Evolutionary conservation across 2,113 vertebrate genomes (phyloP), one percentile per base, ranked within the genome.

Genomic region (Pluvianellus socialis): DNA sequence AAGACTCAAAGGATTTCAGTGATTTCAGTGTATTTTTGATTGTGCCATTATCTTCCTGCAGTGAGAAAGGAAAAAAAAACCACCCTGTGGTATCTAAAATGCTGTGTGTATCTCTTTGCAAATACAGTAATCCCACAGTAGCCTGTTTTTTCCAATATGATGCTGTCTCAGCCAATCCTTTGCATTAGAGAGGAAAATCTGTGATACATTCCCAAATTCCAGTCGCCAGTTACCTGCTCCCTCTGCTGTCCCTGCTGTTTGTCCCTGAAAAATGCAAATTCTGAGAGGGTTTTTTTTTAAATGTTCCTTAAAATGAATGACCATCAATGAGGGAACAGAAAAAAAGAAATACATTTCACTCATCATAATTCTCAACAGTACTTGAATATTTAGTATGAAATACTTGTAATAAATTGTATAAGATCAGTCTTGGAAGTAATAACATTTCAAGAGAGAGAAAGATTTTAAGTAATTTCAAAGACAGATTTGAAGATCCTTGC

Each of bases 111-210:
- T 92, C 86, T 86, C 77, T 87, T 76, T 93, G 88, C 83, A 94
- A 88, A 88, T 21, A 67, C 83, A 83, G 75, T 79, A 33, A 82
- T 90, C 79, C 86, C 66, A 44, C 56, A 75, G 66, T 18, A 11
- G 6, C 28, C 24, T 90, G 40, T 26, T 93, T 88, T 84, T 74
- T n/a, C 83, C 55, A 66, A 3, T 66, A 71, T 4, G 28, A 50
- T 88, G 79, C 88, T 93, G 76, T 88, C 67, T 91, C 76, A 74
- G 63, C 82, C 92, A 86, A 19, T 88, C 75, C n/a, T 92, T 70
- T 80, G 55, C 10, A 1, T 77, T 67, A 86, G 53, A 68, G 67
- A 79, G 40, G 50, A 63, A 95, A 66, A 74, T 50, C 63, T 77
- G 53, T 83, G 72, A 73, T 50, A 19, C 14, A 3, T 70, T 86